Evolutionary conservation across 2,113 vertebrate genomes (phyloP), one percentile per base, ranked within the genome.

Genomic region (Phalacrocorax brasilianus): DNA sequence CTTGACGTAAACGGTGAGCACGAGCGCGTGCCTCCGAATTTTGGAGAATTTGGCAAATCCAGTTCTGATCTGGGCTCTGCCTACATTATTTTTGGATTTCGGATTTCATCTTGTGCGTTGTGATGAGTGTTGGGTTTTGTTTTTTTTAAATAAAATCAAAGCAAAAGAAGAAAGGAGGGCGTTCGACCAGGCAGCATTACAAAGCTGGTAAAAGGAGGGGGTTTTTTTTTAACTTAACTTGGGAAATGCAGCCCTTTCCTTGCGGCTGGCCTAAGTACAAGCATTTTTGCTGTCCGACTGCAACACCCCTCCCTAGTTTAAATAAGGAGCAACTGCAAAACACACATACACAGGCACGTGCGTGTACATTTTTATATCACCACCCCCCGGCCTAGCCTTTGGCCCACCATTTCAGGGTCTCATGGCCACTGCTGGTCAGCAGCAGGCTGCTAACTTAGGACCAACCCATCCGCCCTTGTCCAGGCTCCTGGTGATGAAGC

Each of bases 1-100:
- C 3, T 7, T 14, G 19, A 24, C 22, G 52, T 4, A 10, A 32
- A 44, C 52, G 42, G 35, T 11, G 21, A 53, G 30, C 14, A 1
- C 11, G 33, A 70, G 8, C 2, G 2, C 3, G 1, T 12, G 3
- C 2, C 86, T 53, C 52, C 1, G 2, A 14, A 45, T 30, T 66
- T 8, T n/a, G 33, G 50, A n/a, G 65, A 30, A 42, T 30, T 68
- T 63, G 70, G 62, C 26, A 62, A 6, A 3, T 62, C 35, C 12
- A 18, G 5, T 42, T 42, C 28, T 53, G 59, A 59, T 11, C 45
- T 14, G 27, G 62, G 49, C 38, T 49, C 68, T 17, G 35, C 12
- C 53, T 45, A 4, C 8, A 0, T 81, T 26, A 14, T 8, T 35
- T 52, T 63, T 19, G 24, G 14, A 32, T 47, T 58, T 53, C 8